Evolutionary conservation across 1,140 invertebrate genomes (phyloP).

Genomic region (Trichonephila clavata): DNA sequence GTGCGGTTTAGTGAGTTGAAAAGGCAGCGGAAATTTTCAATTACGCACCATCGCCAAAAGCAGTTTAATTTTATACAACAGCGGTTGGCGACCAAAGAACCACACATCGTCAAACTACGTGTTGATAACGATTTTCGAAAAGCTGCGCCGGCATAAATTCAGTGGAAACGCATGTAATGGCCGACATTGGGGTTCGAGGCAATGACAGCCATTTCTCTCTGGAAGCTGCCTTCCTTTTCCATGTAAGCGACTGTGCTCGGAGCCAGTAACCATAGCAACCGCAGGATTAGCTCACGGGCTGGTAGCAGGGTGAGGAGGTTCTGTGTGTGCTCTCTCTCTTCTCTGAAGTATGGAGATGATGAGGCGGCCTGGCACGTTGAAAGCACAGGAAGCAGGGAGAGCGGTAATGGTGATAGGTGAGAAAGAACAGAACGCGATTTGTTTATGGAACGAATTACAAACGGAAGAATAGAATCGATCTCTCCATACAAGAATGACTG

Average conservation of each 20-base stretch:
- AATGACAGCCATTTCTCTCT: constrained; percentile 30
- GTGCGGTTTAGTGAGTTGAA: not conserved
- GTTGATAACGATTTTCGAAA: constrained; percentile 31
- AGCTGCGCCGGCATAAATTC: not conserved
- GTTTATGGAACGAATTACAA: constrained; percentile 12
- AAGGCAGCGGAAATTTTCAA: constrained; percentile 3
- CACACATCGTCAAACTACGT: constrained; percentile 14
- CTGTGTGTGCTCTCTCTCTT: not conserved
- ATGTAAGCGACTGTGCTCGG: not conserved
- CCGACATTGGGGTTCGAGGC: constrained; percentile 2
- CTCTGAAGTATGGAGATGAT: constrained; percentile 1
- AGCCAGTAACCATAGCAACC: not conserved
- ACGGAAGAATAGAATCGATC: not conserved
- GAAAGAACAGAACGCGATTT: constrained; percentile 16
- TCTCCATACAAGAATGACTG: too few relatives aligned
- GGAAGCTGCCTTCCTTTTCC: not conserved
- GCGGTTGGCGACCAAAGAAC: not conserved
- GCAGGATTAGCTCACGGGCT: constrained; percentile 1
- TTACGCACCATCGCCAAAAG: not conserved
- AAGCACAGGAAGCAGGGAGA: not conserved
- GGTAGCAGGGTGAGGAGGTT: not conserved
- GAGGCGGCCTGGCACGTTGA: not conserved
- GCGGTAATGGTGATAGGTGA: not conserved
- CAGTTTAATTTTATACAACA: not conserved
- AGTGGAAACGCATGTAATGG: not conserved